Evolutionary conservation across 2,888 invertebrate genomes (phyloP), one percentile per base, ranked within the genome.

Genomic region (Conus canariensis): DNA sequence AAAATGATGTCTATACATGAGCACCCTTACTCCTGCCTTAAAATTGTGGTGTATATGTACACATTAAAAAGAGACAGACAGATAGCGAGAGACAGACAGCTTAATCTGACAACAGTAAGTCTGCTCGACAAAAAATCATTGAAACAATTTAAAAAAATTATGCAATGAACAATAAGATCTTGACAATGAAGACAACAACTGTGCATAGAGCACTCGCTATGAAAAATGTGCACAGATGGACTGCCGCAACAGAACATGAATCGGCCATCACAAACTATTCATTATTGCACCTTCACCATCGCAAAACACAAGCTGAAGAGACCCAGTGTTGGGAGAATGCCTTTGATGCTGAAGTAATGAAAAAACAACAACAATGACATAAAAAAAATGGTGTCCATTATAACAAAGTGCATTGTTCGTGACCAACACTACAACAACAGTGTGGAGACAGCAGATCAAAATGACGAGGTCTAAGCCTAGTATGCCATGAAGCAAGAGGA

Each of bases 251-350:
- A 19, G 70, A 22, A 7, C 7, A 70, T 70, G 70, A 70, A 22
- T 19, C 8, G 70, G 19, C 70, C 70, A 16, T 70, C 8, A 22
- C 70, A 70, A 22, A 19, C 8, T 30, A 30, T 10, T 30, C 10
- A 77, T 77, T 77, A 77, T 77, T 77, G 77, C 77, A 77, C 77
- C 25, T 30, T 77, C 77, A 77, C 77, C 30, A 25, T 25, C 77
- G 19, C 16, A 14, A 70, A 16, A 70, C 45, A 3, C 45, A 45
- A 45, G 45, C 45, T 45, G 45, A 45, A 45, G 45, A 30, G 9
- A 30, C 9, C 9, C 25, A 77, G 1, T 10, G 77, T 77, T 12
- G 30, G 25, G 30, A 77, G 77, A 8, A 22, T 74, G 22, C 16
- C 3, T 19, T 22, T 74, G 10, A n/a, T 74, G 70, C 22, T 9